Conservation (phyloP, 2,113 vertebrate species). For the Brienomyrus longianalis region DNA sequence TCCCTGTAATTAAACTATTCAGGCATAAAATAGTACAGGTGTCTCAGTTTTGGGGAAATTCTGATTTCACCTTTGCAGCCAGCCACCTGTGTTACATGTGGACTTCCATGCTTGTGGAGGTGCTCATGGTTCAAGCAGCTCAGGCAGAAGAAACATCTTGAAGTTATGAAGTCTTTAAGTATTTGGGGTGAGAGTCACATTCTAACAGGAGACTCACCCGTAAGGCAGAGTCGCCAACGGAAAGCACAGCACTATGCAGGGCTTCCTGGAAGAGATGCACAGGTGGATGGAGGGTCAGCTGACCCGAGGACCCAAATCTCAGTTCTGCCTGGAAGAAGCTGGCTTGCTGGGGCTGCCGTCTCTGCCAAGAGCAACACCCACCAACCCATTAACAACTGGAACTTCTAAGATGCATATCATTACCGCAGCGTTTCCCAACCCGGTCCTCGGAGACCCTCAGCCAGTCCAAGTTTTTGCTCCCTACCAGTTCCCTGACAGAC, state of each 20-base stretch:
- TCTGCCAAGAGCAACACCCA: slow-evolving; percentile 32
- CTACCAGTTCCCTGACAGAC: background rate
- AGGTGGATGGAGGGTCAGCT: slow-evolving; percentile 52
- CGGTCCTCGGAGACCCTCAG: background rate
- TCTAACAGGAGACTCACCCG: slow-evolving; percentile 48
- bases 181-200: background rate
- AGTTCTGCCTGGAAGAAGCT: slow-evolving; percentile 55
- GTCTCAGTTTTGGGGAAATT: background rate
- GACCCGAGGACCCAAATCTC: slow-evolving; percentile 40
- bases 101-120: background rate
- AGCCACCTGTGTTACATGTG: background rate
- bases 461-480: background rate
- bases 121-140: background rate
- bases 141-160: background rate
- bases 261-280: slow-evolving; percentile 48
- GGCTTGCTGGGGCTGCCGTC: slow-evolving; percentile 23
- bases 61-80: background rate
- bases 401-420: background rate
- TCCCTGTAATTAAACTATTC: background rate
- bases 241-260: slow-evolving; percentile 43
- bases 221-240: slow-evolving; percentile 40
- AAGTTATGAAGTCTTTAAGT: background rate
- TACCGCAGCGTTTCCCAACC: background rate
- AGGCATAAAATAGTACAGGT: background rate
- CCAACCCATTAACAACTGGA: background rate